Evolutionary conservation across 1,140 invertebrate species (phyloP).

Genomic region (Lasioglossum albipes): DNA sequence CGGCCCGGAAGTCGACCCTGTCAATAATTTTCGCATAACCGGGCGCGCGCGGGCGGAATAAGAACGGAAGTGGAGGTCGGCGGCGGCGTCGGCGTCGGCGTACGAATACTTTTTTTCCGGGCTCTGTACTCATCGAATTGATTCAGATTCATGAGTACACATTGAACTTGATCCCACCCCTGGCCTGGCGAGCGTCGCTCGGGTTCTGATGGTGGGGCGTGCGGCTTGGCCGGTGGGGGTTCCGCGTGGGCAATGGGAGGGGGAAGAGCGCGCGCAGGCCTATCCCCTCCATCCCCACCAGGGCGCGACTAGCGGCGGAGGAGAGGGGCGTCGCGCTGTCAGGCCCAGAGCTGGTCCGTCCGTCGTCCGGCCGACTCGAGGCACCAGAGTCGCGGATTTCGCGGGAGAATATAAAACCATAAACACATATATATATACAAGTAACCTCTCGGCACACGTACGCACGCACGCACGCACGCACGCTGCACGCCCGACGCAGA

Average conservation of each 20-base stretch:
- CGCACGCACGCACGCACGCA: background rate
- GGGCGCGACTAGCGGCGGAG: slow-evolving; percentile 33
- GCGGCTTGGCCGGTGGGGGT: background rate
- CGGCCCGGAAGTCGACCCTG: too few relatives aligned
- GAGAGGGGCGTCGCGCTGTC: slow-evolving; percentile 61
- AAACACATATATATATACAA: slow-evolving; percentile 48
- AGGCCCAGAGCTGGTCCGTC: slow-evolving; percentile 66
- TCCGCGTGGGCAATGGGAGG: background rate
- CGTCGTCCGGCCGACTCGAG: slow-evolving; percentile 79
- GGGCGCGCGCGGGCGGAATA: slow-evolving; percentile 1
- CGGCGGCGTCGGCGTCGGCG: background rate
- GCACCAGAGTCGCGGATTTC: slow-evolving; percentile 73
- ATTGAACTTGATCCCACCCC: slow-evolving; percentile 52
- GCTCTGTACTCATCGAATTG: slow-evolving; percentile 41
- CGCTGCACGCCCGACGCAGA: background rate
- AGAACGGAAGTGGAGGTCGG: slow-evolving; percentile 29
- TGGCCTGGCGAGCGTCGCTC: slow-evolving; percentile 20
- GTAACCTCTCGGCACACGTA: background rate
- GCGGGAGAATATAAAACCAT: slow-evolving; percentile 65
- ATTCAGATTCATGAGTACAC: slow-evolving; percentile 51
- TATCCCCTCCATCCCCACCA: slow-evolving; percentile 44
- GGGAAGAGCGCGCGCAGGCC: slow-evolving; percentile 55
- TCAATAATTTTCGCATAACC: slow-evolving; percentile 18
- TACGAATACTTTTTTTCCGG: slow-evolving; percentile 27
- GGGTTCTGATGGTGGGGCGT: background rate